A percentile compares a stretch with the other conserved stretches of the same genome.
Conservation (phyloP, 2,113 vertebrate genomes). For the Podarcis raffonei region DNA sequence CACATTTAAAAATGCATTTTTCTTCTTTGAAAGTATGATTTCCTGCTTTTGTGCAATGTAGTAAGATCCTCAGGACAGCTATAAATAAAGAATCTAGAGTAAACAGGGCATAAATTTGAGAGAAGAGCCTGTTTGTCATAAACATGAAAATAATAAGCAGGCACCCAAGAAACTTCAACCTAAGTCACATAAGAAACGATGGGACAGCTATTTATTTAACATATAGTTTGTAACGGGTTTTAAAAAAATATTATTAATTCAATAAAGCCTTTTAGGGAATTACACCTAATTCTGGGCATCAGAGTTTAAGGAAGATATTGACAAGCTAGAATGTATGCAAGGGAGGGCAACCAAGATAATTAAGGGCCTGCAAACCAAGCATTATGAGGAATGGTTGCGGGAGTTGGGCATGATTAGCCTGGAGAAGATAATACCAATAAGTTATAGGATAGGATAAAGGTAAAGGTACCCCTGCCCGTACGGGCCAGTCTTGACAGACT, state of each 20-base stretch:
- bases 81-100: neutral
- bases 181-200: neutral
- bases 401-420: too few relatives aligned
- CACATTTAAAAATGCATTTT: neutral
- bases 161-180: neutral
- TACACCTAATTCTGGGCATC: neutral
- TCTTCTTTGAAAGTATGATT: neutral
- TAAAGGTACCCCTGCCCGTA: too few relatives aligned
- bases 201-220: neutral
- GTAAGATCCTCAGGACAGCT: neutral
- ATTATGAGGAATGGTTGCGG: too few relatives aligned
- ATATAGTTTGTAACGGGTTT: neutral
- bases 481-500: too few relatives aligned
- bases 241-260: neutral
- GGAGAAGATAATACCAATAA: too few relatives aligned
- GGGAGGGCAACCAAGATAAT: too few relatives aligned
- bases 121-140: neutral
- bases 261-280: neutral
- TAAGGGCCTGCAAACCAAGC: too few relatives aligned
- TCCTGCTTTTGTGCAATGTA: neutral
- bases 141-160: constrained; percentile 2
- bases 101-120: neutral
- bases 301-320: too few relatives aligned
- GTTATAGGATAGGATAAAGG: too few relatives aligned
- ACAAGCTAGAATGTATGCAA: too few relatives aligned